Evolutionary conservation across 2,797 vertebrate genomes (phyloP).

Genomic region (Acanthurus lineatus): DNA sequence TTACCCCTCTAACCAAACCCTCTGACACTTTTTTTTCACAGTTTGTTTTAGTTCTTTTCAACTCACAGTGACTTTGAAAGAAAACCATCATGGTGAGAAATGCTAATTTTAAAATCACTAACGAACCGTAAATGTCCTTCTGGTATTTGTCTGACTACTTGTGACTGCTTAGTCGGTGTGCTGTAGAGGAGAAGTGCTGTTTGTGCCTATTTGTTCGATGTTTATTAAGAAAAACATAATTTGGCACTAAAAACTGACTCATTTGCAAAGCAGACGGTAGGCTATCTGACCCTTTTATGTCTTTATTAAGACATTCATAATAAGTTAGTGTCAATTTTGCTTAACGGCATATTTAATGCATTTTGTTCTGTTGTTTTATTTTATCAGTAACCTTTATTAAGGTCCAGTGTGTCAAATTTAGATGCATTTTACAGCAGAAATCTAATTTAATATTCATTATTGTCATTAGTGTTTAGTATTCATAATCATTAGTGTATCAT

Average conservation of each 20-base stretch:
- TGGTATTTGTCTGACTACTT: conserved; percentile 51
- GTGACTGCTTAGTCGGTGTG: conserved; percentile 48
- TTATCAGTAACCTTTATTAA: not conserved
- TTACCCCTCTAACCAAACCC: conserved; percentile 10
- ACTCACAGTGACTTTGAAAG: conserved; percentile 64
- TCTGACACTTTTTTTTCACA: conserved; percentile 58
- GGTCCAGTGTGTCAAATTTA: no score
- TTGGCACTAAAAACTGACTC: conserved; percentile 4
- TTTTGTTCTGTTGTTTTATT: not conserved
- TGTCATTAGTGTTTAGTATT: no score
- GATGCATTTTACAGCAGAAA: no score
- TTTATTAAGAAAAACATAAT: not conserved
- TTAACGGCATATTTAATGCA: not conserved
- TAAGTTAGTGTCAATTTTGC: not conserved
- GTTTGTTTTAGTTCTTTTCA: conserved; percentile 73
- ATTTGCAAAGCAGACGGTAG: not conserved
- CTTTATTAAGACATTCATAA: not conserved
- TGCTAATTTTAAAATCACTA: conserved; percentile 56
- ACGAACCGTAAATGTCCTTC: conserved; percentile 47
- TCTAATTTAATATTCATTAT: no score
- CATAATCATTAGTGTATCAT: no score
- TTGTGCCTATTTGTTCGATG: conserved; percentile 44
- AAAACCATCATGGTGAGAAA: conserved; percentile 71
- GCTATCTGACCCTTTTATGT: not conserved
- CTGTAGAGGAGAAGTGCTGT: conserved; percentile 43